Evolutionary conservation across 2,888 invertebrate species (phyloP).

Genomic region (Trisateles emortualis): DNA sequence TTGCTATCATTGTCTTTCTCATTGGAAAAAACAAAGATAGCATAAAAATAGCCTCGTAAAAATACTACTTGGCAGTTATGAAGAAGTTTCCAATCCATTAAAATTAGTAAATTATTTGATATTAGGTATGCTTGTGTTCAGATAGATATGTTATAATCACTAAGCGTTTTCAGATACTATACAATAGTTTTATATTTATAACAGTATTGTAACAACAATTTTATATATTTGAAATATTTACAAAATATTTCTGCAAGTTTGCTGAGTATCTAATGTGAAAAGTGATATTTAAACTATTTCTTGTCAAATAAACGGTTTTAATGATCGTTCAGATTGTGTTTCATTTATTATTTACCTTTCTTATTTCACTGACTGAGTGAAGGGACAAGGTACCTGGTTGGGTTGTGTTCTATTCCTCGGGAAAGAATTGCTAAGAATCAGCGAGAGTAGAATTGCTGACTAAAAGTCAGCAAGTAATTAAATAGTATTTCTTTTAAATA

Average conservation of each 20-base stretch:
- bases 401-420: too few species aligned
- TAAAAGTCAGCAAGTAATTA: too few species aligned
- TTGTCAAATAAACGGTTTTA: conserved; percentile 75
- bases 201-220: background rate
- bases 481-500: too few species aligned
- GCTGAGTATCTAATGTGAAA: conserved; percentile 62
- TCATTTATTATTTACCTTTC: conserved; percentile 28
- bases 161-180: conserved; percentile 4
- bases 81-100: too few species aligned
- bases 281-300: conserved; percentile 77
- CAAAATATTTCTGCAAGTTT: conserved; percentile 48
- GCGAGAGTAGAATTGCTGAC: too few species aligned
- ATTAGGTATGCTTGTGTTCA: background rate
- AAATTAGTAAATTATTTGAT: too few species aligned
- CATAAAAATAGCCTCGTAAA: too few species aligned
- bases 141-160: background rate
- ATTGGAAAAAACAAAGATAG: too few species aligned
- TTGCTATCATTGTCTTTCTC: too few species aligned
- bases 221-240: conserved; percentile 28
- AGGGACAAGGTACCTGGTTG: too few species aligned
- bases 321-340: conserved; percentile 61
- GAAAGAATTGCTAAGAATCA: too few species aligned
- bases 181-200: background rate
- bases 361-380: background rate
- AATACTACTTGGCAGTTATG: too few species aligned